Conservation (phyloP, 2,113 vertebrate genomes). For the Daboia siamensis region DNA sequence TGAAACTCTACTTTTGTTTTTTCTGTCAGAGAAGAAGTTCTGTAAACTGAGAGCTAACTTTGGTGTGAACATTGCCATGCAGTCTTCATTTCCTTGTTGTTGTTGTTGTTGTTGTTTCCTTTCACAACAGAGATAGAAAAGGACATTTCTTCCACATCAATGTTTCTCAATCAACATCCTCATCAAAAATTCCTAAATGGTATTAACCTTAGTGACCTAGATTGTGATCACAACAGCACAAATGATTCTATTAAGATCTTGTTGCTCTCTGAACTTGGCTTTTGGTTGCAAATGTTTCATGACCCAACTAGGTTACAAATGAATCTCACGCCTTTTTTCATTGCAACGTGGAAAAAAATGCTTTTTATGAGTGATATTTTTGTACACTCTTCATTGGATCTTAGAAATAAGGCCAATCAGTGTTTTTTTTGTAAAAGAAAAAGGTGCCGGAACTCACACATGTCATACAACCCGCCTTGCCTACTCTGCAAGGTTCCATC, state of each 20-base stretch:
- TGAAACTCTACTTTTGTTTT: background rate
- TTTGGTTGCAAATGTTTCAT: background rate
- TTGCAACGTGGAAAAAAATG: conserved; percentile 4
- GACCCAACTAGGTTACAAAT: background rate
- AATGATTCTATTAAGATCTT: background rate
- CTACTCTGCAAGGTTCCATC: too few relatives aligned
- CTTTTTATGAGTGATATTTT: conserved; percentile 3
- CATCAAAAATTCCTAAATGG: background rate
- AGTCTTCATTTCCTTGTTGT: background rate
- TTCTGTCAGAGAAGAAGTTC: background rate
- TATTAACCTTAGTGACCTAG: background rate
- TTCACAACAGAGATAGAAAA: background rate
- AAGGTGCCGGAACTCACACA: too few relatives aligned
- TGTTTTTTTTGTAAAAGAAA: too few relatives aligned
- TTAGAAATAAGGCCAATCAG: background rate
- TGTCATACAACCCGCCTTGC: too few relatives aligned
- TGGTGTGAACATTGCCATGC: conserved; percentile 12
- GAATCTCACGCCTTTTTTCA: background rate
- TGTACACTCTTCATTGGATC: background rate
- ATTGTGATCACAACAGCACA: background rate
- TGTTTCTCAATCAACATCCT: background rate
- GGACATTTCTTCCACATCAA: background rate
- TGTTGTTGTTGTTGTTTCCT: too few relatives aligned
- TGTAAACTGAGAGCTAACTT: background rate
- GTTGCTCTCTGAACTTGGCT: background rate